Evolutionary conservation across 2,888 invertebrate species (phyloP).

Genomic region (Eupsilia transversa): DNA sequence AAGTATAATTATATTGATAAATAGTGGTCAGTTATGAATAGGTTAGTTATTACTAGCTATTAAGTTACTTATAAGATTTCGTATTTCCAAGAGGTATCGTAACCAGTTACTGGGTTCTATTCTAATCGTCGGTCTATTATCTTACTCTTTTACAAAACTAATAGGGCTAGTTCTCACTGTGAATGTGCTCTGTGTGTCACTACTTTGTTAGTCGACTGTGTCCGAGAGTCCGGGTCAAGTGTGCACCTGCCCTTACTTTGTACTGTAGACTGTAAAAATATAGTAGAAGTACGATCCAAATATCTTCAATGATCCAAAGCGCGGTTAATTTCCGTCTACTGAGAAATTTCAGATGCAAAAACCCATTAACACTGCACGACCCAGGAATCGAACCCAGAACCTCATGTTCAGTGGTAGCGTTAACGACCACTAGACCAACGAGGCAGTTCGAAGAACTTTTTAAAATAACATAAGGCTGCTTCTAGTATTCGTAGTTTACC

Average conservation of each 20-base stretch:
- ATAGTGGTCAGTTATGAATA: background rate
- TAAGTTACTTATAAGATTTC: background rate
- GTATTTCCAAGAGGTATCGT: background rate
- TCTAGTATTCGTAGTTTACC: background rate
- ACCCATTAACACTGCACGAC: background rate
- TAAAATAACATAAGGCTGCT: background rate
- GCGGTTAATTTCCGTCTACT: background rate
- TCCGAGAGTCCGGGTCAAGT: constrained; percentile 68
- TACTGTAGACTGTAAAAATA: constrained; percentile 1
- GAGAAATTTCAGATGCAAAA: background rate
- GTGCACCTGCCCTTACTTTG: constrained; percentile 41
- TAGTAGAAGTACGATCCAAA: constrained; percentile 6
- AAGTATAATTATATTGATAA: background rate
- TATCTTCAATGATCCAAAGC: background rate
- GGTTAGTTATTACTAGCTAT: background rate
- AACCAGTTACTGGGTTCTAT: background rate
- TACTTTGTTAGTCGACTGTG: constrained; percentile 60
- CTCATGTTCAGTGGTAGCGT: background rate
- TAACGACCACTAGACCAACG: background rate
- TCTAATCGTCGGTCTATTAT: background rate
- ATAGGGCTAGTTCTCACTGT: constrained; percentile 23
- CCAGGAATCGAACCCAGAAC: background rate
- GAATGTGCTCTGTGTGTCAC: constrained; percentile 23
- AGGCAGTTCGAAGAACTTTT: background rate
- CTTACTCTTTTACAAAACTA: constrained; percentile 14